Evolutionary conservation across 2,888 invertebrate species (phyloP).

Genomic region (Cheilosia soror): DNA sequence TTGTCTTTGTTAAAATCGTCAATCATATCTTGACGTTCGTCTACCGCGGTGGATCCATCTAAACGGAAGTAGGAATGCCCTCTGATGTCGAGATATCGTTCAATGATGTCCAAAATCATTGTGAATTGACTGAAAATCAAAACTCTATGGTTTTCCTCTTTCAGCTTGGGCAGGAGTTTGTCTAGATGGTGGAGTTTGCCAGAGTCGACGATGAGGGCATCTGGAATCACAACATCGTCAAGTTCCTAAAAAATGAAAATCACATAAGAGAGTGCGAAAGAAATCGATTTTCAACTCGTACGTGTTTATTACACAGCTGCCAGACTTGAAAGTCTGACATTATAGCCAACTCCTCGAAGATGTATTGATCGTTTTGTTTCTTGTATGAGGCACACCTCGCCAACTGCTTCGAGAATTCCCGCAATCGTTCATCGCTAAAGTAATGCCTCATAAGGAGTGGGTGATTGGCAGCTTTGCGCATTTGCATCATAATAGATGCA

Average conservation of each 20-base stretch:
- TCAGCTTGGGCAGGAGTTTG: constrained; percentile 89
- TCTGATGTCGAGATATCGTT: constrained; percentile 92
- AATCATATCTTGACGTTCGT: constrained; percentile 94
- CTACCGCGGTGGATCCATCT: constrained; percentile 95
- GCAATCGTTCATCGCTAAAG: constrained; percentile 87
- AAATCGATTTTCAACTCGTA: constrained; percentile 74
- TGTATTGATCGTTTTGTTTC: constrained; percentile 90
- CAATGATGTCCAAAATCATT: constrained; percentile 96
- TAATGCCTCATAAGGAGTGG: constrained; percentile 92
- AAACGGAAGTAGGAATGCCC: constrained; percentile 91
- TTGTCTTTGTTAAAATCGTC: constrained; percentile 92
- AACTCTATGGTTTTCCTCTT: constrained; percentile 91
- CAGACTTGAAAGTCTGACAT: constrained; percentile 97
- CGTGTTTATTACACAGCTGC: constrained; percentile 88
- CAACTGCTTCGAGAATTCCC: constrained; percentile 88
- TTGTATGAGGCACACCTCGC: constrained; percentile 89
- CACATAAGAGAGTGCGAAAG: background rate
- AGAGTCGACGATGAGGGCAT: constrained; percentile 90
- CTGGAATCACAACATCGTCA: constrained; percentile 87
- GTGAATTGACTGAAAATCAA: constrained; percentile 98
- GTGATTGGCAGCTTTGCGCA: constrained; percentile 97
- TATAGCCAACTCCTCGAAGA: constrained; percentile 93
- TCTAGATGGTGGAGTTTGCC: constrained; percentile 95
- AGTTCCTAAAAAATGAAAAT: constrained; percentile 85
- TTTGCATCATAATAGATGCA: constrained; percentile 94